These are phyloP conservation scores for Patagioenas fasciata DNA, from an alignment of 2,113 vertebrate species.

Conservation along the genomic window DNA sequence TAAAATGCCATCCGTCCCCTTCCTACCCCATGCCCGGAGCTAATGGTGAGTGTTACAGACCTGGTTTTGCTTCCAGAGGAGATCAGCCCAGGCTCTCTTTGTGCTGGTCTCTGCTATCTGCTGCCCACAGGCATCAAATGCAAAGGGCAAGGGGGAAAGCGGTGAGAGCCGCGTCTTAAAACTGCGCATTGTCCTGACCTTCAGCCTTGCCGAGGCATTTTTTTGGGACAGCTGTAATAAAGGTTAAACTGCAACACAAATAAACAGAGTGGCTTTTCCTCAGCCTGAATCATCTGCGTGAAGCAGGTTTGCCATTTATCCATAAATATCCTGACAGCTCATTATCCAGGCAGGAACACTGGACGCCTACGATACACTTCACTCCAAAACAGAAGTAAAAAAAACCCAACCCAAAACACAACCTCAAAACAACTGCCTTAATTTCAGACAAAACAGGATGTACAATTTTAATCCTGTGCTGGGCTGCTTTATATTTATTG, in stretches of 20 bases:
- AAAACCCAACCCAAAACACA: background rate
- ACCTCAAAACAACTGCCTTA: background rate
- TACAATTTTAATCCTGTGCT: background rate
- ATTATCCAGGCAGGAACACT: conserved; percentile 5
- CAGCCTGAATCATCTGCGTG: background rate
- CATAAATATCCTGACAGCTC: conserved; percentile 26
- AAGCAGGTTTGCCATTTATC: conserved; percentile 31
- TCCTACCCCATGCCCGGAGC: background rate
- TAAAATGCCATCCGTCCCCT: background rate
- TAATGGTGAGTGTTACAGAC: background rate
- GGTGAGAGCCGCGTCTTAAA: background rate
- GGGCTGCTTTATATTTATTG: conserved; percentile 37
- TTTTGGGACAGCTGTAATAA: background rate
- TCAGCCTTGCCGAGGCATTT: background rate
- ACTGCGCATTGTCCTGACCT: background rate
- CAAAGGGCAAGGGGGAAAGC: background rate
- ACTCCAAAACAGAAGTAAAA: background rate
- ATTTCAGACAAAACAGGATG: conserved; percentile 65
- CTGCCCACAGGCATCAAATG: background rate
- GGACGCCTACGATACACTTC: background rate
- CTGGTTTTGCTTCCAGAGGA: background rate
- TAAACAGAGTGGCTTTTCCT: background rate
- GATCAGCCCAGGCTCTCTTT: background rate
- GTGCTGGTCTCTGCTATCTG: background rate
- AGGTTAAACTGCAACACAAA: background rate